phyloP scores from a whole-genome alignment of 2,888 invertebrate genomes.

The Scrobipalpa atriplicella region DNA sequence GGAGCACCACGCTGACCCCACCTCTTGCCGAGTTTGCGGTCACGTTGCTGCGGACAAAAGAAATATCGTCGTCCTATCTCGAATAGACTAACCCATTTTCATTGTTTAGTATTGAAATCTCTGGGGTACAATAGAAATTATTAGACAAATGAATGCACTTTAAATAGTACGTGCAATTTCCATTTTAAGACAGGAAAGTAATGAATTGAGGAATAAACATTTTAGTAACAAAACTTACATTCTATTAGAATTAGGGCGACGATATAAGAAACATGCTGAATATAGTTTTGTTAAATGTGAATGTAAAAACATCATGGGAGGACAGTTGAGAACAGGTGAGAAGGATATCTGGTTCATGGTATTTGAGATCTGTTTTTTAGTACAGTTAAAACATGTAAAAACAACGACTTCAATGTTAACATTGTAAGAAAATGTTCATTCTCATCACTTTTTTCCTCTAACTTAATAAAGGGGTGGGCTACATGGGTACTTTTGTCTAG shows the following conservation, averaged over 20 bases:
- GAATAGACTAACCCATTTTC: neutral
- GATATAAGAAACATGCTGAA: constrained; percentile 13
- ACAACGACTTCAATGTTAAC: too few relatives aligned
- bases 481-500: too few relatives aligned
- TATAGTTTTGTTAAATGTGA: neutral
- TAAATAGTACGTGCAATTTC: neutral
- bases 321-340: too few relatives aligned
- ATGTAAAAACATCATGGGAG: neutral
- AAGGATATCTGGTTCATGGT: too few relatives aligned
- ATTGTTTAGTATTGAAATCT: neutral
- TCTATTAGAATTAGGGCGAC: constrained; percentile 19
- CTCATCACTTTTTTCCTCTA: too few relatives aligned
- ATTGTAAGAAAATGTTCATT: too few relatives aligned
- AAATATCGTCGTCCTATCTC: constrained; percentile 18
- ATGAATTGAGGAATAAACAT: neutral
- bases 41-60: constrained; percentile 87
- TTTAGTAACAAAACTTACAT: constrained; percentile 8
- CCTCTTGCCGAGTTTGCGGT: constrained; percentile 91
- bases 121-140: too few relatives aligned
- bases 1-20: constrained; percentile 93
- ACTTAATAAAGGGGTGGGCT: too few relatives aligned
- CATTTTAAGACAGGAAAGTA: neutral
- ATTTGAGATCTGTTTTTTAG: too few relatives aligned
- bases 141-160: neutral
- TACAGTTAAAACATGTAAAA: too few relatives aligned